Base-by-base conservation (phyloP, 2,113 vertebrate species). In the Seriola aureovittata region DNA sequence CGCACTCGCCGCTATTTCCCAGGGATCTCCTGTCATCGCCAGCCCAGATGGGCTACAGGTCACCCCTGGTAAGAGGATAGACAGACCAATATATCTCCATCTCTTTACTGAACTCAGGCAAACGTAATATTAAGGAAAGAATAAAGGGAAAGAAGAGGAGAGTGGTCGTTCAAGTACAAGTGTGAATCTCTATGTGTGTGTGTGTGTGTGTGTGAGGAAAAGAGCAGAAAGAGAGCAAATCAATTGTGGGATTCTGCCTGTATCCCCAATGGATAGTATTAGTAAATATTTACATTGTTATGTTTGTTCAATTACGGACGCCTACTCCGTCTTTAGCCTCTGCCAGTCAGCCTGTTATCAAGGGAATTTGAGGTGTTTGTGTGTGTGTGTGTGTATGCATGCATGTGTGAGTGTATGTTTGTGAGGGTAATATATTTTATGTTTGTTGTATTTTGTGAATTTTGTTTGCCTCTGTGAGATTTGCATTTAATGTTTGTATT, bases 41-140 rank as follows among this genome's bases (percentile, higher is more conserved):
- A 94, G 96, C 96, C 96, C 96, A 97, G 96, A 96, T 96, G 96
- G 97, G 97, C 96, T 96, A 96, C 97, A 97, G 97, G 97, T 97
- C 97, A 94, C 96, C 96, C 97, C 96, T 97, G 97, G 97, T 98
- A 99, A 98, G 97, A 96, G 95, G 96, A 95, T 88, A 93, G 94
- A 94, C 81, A 82, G 93, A 91, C 80, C 76, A 44, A 88, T 88
- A 68, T 87, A 83, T 87, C 57, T 90, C 67, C 78, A 77, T 88
- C 71, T 85, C 75, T 91, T 74, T 92, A 85, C 85, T 78, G 60
- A 92, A 83, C 60, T 80, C 69, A 16, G 78, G 78, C 40, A 52
- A 84, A 85, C 86, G 81, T 89, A 52, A 59, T 91, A 81, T 69
- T 16, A 42, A 85, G 91, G 92, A 87, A 71, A 60, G 70, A 71